Evolutionary conservation across 2,113 vertebrate genomes (phyloP), one percentile per base, ranked within the genome.

Genomic region (Amazona guildingii): DNA sequence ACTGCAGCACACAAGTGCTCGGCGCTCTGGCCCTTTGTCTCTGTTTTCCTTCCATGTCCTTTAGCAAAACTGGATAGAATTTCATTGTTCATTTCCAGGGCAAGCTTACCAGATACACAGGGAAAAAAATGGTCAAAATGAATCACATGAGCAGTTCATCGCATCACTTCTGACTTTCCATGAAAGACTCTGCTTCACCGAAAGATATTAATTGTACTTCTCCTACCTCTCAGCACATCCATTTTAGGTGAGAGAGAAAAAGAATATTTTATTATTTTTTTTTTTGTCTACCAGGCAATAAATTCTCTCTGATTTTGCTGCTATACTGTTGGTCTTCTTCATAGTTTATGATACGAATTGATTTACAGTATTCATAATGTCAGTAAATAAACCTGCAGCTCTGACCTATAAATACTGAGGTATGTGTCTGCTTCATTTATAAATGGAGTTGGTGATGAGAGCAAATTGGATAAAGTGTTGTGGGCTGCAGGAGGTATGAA

Each of bases 331-430:
- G 83, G 80, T 75, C 31, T 72, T 57, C 68, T 83, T 91, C 44
- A 17, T 37, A 66, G 74, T 84, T 93, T 89, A 90, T 73, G 61
- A 88, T 57, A 57, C 14, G 14, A 86, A 62, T 93, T 95, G 94
- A 93, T 94, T 93, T 95, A 91, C 33, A 61, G 73, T 75, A 76
- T 92, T 86, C 76, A 82, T 93, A 93, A 94, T 86, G 59, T 49
- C 86, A 31, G 83, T 92, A 94, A 88, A 75, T 61, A 79, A 69
- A 95, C 69, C 66, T 86, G 61, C n/a, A 49, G 52, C 48, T 86
- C 73, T 92, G 83, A 93, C 66, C 81, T 92, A 86, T 92, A 92
- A 91, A 94, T 95, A 88, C 19, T 44, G 41, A 91, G 66, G 37
- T 91, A 59, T 54, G 77, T 66, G 44, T 25, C 48, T 90, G 80